phyloP scores from a whole-genome alignment of 2,113 vertebrate genomes.

The Urocolius indicus region DNA sequence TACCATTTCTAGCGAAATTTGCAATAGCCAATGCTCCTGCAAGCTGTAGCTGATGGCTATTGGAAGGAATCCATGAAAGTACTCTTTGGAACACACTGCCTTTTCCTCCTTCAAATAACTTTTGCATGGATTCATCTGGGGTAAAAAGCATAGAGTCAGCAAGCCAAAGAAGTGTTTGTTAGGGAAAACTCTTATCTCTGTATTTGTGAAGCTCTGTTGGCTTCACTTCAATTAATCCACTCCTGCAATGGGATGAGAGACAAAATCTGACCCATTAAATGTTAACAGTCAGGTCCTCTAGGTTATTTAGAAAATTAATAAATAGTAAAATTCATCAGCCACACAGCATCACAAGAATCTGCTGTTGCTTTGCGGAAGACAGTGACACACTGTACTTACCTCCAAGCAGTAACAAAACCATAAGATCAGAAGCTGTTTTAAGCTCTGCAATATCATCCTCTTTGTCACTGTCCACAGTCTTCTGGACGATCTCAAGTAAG shows the following conservation, averaged over 20 bases:
- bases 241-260: neutral
- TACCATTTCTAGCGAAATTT: constrained; percentile 98
- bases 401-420: constrained; percentile 95
- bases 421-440: constrained; percentile 96
- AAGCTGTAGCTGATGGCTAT: constrained; percentile 96
- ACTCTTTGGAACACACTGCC: constrained; percentile 96
- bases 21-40: constrained; percentile 96
- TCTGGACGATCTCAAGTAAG: constrained; percentile 92
- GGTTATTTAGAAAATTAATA: neutral
- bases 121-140: constrained; percentile 98
- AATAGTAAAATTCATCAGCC: neutral
- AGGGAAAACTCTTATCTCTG: neutral
- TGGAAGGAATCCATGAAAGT: constrained; percentile 95
- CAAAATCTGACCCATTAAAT: neutral
- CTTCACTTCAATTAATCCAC: neutral
- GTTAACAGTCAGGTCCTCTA: neutral
- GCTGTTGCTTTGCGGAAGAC: neutral
- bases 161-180: neutral
- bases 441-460: constrained; percentile 95
- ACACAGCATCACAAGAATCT: neutral
- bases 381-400: constrained; percentile 72
- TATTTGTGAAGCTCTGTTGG: neutral
- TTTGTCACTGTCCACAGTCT: constrained; percentile 91
- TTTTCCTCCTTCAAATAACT: constrained; percentile 96
- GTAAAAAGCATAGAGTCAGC: constrained; percentile 48